Base-by-base conservation (phyloP, 2,113 vertebrate species). In the Sorex araneus region DNA sequence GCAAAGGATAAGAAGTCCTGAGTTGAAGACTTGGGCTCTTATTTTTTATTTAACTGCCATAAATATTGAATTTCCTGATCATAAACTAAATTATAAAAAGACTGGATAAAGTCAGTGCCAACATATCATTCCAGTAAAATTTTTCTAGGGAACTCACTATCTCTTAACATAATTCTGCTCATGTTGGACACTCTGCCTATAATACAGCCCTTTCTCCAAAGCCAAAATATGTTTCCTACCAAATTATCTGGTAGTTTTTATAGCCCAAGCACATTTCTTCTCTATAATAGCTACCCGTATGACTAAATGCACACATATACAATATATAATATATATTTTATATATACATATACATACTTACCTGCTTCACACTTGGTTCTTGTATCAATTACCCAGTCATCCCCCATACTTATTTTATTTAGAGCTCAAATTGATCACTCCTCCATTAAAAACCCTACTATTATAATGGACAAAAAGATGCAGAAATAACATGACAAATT, bases 401-500 rank as follows among this genome's bases (percentile, higher is more conserved):
- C 57, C 40, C 50, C 34, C 47, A 21, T 36, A 60, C 54, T 77
- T 84, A 32, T 36, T 89, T 69, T 16, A 67, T 71, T 50, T 43
- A 43, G 36, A 16, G 85, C 81, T 73, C 74, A 90, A 87, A 64
- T 43, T 84, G 16, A 67, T 32, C 73, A 81, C 9, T 30, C 45
- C 27, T 13, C 45, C 64, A 82, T 0, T 79, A 27, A 92, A 54
- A 88, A 50, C 43, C 19, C 10, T 50, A 16, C 57, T 70, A n/a
- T 67, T 92, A 85, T 23, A 80, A 66, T 36, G 25, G 75, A 69
- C 75, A 83, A 84, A 64, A 93, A 8, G 16, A 18, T 75, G 47
- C 6, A 76, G 80, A 90, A 92, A 86, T 25, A 63, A 92, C 50
- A 13, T 36, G 47, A 85, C 70, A 67, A 80, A 78, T 84, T 47